Conservation (phyloP, 1,140 invertebrate species). For the Papilio aristodemus region DNA sequence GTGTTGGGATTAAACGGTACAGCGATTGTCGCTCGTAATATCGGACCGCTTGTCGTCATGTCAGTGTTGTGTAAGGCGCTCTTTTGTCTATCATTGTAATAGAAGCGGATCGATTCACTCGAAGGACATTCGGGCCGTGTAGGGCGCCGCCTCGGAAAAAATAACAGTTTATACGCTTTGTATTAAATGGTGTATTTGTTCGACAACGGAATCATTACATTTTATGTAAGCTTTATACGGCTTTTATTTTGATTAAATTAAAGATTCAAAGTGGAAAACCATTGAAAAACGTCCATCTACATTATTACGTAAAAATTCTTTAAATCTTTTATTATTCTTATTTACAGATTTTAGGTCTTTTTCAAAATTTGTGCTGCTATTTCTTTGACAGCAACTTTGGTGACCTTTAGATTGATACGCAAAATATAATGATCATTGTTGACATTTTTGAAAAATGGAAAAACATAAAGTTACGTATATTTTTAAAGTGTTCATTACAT, state of each 20-base stretch:
- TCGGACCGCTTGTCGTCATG: background rate
- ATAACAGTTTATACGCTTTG: background rate
- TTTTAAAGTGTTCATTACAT: too few relatives aligned
- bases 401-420: too few relatives aligned
- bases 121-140: conserved; percentile 30
- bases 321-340: too few relatives aligned
- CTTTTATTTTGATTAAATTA: background rate
- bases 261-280: too few relatives aligned
- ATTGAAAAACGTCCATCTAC: too few relatives aligned
- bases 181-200: background rate
- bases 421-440: too few relatives aligned
- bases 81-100: conserved; percentile 35
- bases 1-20: background rate
- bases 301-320: too few relatives aligned
- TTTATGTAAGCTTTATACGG: background rate
- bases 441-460: too few relatives aligned
- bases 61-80: conserved; percentile 1
- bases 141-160: background rate
- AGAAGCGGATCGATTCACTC: conserved; percentile 35
- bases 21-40: background rate
- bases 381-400: too few relatives aligned
- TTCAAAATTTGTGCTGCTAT: too few relatives aligned
- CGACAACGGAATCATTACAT: background rate
- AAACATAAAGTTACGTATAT: too few relatives aligned
- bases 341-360: too few relatives aligned